Percentiles rank a stretch among this genome's conserved stretches.
Evolutionary conservation across 1,140 invertebrate genomes (phyloP).

Genomic region (Papilio helenus): DNA sequence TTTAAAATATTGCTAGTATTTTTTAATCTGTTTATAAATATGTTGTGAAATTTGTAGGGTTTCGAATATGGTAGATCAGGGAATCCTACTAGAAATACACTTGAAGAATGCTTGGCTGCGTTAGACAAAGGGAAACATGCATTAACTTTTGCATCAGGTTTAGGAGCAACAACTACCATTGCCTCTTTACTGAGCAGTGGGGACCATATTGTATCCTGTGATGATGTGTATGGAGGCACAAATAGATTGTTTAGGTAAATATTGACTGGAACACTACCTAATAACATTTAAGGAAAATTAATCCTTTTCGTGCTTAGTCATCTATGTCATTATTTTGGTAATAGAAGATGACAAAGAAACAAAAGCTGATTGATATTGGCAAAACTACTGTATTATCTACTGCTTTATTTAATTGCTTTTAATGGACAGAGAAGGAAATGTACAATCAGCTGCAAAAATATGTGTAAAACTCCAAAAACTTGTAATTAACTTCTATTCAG

Average conservation of each 20-base stretch:
- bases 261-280: constrained; percentile 14
- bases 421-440: not conserved
- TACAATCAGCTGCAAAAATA: too few species aligned
- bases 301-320: too few species aligned
- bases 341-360: too few species aligned
- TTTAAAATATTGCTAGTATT: too few species aligned
- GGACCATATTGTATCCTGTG: constrained; percentile 95
- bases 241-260: constrained; percentile 85
- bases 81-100: constrained; percentile 95
- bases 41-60: constrained; percentile 84
- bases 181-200: constrained; percentile 90
- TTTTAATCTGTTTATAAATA: not conserved
- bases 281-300: too few species aligned
- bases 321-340: too few species aligned
- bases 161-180: constrained; percentile 92
- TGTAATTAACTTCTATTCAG: too few species aligned
- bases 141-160: constrained; percentile 94
- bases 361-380: not conserved
- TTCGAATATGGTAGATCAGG: constrained; percentile 97
- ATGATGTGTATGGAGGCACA: constrained; percentile 98
- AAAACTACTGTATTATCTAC: not conserved
- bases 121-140: constrained; percentile 95
- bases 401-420: not conserved
- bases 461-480: too few species aligned
- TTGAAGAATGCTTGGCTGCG: constrained; percentile 95